These are phyloP conservation scores for Euphonia xanthogaster DNA, from an alignment of 2,797 vertebrate species.

Conservation along the genomic window DNA sequence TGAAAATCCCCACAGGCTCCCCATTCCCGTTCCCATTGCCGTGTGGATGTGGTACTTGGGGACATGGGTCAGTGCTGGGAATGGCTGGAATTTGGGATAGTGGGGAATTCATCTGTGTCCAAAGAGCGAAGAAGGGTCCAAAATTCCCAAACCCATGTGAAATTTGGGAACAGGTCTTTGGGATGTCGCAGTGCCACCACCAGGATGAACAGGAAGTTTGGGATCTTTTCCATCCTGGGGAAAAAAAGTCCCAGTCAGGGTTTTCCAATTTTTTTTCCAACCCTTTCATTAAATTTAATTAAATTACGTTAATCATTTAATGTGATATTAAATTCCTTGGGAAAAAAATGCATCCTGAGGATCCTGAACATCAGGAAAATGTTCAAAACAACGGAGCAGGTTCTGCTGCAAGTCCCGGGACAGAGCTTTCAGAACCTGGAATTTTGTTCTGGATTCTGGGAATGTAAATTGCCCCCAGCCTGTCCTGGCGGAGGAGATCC, in stretches of 20 bases:
- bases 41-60: not conserved
- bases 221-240: not conserved
- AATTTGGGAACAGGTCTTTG: rapidly evolving
- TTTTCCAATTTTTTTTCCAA: not conserved
- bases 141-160: not conserved
- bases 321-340: rapidly evolving
- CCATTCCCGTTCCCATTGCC: not conserved
- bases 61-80: not conserved
- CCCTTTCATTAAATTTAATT: not conserved
- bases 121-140: not conserved
- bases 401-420: not conserved
- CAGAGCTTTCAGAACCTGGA: not conserved
- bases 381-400: not conserved
- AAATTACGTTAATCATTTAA: rapidly evolving
- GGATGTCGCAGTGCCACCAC: not conserved
- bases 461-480: not conserved
- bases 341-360: rapidly evolving
- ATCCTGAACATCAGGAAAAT: not conserved
- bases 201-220: not conserved
- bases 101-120: rapidly evolving
- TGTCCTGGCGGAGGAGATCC: not conserved
- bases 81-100: not conserved
- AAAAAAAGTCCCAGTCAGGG: not conserved
- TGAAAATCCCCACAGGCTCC: not conserved
- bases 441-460: not conserved